Conservation (phyloP, 2,113 vertebrate genomes). For the Columbina picui region DNA sequence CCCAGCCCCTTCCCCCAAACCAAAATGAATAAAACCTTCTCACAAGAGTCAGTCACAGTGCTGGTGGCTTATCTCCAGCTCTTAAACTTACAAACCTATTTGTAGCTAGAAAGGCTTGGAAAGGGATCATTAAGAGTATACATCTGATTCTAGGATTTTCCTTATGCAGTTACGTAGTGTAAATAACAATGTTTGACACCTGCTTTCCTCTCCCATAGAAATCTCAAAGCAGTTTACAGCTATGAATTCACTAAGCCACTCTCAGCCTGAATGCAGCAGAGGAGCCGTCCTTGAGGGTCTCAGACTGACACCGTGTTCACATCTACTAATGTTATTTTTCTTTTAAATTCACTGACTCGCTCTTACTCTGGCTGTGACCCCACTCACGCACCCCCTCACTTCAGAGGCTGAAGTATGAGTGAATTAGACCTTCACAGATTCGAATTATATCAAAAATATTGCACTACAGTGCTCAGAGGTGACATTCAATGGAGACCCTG, state of each 20-base stretch:
- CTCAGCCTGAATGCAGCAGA: background rate
- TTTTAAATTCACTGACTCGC: background rate
- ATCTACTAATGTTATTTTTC: background rate
- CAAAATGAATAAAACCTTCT: background rate
- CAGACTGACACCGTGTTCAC: background rate
- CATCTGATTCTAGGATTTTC: constrained; percentile 26
- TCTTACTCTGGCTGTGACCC: background rate
- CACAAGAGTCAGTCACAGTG: background rate
- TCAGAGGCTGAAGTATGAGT: background rate
- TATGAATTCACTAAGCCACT: background rate
- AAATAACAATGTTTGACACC: constrained; percentile 50
- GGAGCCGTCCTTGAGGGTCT: background rate
- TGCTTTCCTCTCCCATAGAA: constrained; percentile 8
- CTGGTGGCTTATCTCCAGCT: constrained; percentile 32
- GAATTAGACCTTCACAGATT: constrained; percentile 63
- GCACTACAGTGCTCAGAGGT: background rate
- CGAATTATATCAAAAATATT: constrained; percentile 22
- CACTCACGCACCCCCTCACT: background rate
- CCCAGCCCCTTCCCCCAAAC: background rate
- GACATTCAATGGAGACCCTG: background rate
- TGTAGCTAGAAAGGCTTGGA: background rate
- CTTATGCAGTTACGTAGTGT: background rate
- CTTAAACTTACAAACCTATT: constrained; percentile 28
- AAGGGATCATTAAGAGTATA: constrained; percentile 2
- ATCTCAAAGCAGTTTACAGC: background rate